Conservation (phyloP, 2,113 vertebrate species). For the Verasper variegatus region DNA sequence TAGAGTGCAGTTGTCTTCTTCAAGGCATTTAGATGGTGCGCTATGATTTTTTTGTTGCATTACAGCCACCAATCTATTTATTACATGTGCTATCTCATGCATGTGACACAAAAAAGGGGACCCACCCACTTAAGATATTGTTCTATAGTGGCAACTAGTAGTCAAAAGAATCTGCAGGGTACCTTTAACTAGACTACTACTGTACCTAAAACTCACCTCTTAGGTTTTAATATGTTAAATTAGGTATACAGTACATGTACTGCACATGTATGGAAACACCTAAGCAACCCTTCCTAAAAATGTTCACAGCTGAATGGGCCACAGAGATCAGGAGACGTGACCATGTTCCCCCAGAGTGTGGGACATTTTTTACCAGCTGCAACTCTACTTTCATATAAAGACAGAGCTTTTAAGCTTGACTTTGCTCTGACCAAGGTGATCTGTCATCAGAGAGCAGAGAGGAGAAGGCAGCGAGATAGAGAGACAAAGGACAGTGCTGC, state of each 20-base stretch:
- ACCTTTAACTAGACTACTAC: background rate
- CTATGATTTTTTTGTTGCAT: too few relatives aligned
- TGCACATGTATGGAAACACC: background rate
- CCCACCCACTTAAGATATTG: too few relatives aligned
- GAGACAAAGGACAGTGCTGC: slow-evolving; percentile 72
- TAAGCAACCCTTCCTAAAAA: background rate
- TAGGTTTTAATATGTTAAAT: background rate
- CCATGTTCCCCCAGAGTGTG: background rate
- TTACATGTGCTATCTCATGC: too few relatives aligned
- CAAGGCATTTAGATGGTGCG: too few relatives aligned
- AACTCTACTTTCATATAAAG: slow-evolving; percentile 50
- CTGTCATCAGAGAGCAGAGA: slow-evolving; percentile 54
- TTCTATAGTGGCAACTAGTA: background rate
- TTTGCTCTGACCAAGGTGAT: slow-evolving; percentile 70
- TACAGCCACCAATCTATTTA: too few relatives aligned
- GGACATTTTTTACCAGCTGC: slow-evolving; percentile 37
- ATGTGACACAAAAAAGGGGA: too few relatives aligned
- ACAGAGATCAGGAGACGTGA: background rate
- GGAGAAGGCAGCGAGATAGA: slow-evolving; percentile 73
- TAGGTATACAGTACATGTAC: background rate
- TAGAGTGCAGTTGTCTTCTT: too few relatives aligned
- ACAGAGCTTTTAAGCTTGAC: slow-evolving; percentile 56
- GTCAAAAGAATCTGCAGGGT: background rate
- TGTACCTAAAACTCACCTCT: background rate
- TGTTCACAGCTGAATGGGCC: background rate